Evolutionary conservation across 1,140 invertebrate species (phyloP).

Genomic region (Idris sp.): DNA sequence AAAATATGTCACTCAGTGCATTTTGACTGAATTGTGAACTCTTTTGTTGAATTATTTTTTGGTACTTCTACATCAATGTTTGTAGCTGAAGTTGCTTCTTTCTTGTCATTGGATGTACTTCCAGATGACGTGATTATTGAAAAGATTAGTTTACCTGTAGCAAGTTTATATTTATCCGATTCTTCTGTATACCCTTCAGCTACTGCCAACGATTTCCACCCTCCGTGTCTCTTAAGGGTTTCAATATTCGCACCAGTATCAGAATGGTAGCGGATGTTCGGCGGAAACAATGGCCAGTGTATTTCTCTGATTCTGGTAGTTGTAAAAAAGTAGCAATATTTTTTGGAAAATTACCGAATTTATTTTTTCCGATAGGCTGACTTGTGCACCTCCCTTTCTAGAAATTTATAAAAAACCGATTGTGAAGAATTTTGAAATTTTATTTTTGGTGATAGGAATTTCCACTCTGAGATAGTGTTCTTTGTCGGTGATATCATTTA

Average conservation of each 20-base stretch:
- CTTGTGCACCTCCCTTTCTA: not conserved
- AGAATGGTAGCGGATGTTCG: conserved; percentile 9
- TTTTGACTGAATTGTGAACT: no score
- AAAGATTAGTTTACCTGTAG: not conserved
- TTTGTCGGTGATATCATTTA: conserved; percentile 7
- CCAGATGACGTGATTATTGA: conserved; percentile 1
- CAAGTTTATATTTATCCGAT: not conserved
- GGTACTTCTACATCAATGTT: no score
- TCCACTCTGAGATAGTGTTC: conserved; percentile 10
- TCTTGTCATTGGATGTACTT: no score
- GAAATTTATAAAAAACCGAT: conserved; percentile 12
- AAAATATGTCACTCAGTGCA: no score
- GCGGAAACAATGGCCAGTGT: conserved; percentile 11
- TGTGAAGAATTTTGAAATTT: conserved; percentile 12
- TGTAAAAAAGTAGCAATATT: not conserved
- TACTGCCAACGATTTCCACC: conserved; percentile 9
- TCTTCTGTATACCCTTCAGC: conserved; percentile 2
- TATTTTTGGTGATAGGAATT: conserved; percentile 16
- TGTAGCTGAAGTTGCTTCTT: no score
- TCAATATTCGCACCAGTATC: conserved; percentile 3
- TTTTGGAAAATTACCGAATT: not conserved
- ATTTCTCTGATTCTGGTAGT: not conserved
- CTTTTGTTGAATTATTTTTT: no score
- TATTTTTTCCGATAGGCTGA: conserved; percentile 4
- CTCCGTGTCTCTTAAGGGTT: not conserved